These are phyloP conservation scores for Colletes latitarsis DNA, from an alignment of 1,140 invertebrate species.

Conservation along the genomic window DNA sequence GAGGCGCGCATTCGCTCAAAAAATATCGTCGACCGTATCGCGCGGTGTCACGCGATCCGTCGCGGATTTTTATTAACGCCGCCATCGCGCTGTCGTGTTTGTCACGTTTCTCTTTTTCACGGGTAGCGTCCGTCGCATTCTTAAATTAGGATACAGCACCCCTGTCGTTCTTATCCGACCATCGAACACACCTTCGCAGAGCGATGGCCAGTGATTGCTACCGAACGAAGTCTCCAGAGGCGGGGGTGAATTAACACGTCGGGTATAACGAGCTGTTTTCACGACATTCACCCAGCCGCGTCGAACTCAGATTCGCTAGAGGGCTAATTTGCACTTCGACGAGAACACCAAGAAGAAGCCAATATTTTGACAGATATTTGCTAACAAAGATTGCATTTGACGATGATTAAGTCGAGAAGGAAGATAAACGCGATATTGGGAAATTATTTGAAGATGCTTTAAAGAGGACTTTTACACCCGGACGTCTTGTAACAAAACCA, in stretches of 20 bases:
- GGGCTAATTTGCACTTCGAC: no score
- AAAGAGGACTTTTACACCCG: no score
- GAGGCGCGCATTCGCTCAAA: slow-evolving; percentile 37
- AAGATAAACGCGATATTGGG: no score
- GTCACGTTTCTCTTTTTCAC: no score
- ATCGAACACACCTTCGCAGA: slow-evolving; percentile 46
- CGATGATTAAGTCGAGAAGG: no score
- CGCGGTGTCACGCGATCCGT: slow-evolving; percentile 52
- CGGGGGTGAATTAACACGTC: not conserved
- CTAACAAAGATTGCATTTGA: no score
- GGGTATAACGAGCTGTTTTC: slow-evolving; percentile 18
- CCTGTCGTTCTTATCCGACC: slow-evolving; percentile 34
- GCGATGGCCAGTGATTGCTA: slow-evolving; percentile 41
- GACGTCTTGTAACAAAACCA: no score
- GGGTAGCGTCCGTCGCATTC: no score
- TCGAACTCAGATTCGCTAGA: no score
- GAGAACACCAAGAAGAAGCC: not conserved
- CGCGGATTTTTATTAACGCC: slow-evolving; percentile 60
- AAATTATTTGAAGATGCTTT: no score
- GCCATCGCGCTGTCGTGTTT: slow-evolving; percentile 8
- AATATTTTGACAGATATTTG: not conserved
- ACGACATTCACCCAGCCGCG: slow-evolving; percentile 5
- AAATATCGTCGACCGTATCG: slow-evolving; percentile 57
- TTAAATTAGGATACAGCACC: slow-evolving; percentile 50
- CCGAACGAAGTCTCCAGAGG: slow-evolving; percentile 1